phyloP scores from a whole-genome alignment of 2,113 vertebrate species.

The Sigmodon hispidus region DNA sequence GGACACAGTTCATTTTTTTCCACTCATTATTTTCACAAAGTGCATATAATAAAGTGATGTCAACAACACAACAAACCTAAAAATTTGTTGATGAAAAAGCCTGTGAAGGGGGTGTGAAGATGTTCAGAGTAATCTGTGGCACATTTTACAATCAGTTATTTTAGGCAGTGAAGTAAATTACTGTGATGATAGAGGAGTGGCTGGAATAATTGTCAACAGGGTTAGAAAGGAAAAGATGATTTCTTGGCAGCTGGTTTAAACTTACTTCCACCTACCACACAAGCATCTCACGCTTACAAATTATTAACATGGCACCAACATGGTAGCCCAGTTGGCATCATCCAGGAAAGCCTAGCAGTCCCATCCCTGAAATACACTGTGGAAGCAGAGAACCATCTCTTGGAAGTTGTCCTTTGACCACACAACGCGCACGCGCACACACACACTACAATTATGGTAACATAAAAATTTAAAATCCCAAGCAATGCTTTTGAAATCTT shows the following conservation, averaged over 20 bases:
- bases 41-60: conserved; percentile 31
- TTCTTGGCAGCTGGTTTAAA: conserved; percentile 35
- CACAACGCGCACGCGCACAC: neutral
- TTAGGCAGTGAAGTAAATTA: conserved; percentile 45
- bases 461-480: neutral
- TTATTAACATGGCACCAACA: neutral
- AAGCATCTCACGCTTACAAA: conserved; percentile 18
- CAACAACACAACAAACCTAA: conserved; percentile 55
- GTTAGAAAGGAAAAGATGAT: conserved; percentile 16
- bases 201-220: neutral
- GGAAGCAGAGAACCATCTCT: neutral
- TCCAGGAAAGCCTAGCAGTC: neutral
- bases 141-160: conserved; percentile 43
- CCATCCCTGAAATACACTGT: neutral
- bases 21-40: conserved; percentile 42
- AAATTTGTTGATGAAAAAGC: conserved; percentile 66
- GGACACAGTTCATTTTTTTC: neutral
- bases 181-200: neutral
- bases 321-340: neutral
- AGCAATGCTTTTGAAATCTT: neutral
- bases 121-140: conserved; percentile 6
- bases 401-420: neutral
- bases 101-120: conserved; percentile 54
- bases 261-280: neutral
- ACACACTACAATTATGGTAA: no score